Evolutionary conservation across 2,888 invertebrate genomes (phyloP).

Genomic region (Epirrhoe tristata): DNA sequence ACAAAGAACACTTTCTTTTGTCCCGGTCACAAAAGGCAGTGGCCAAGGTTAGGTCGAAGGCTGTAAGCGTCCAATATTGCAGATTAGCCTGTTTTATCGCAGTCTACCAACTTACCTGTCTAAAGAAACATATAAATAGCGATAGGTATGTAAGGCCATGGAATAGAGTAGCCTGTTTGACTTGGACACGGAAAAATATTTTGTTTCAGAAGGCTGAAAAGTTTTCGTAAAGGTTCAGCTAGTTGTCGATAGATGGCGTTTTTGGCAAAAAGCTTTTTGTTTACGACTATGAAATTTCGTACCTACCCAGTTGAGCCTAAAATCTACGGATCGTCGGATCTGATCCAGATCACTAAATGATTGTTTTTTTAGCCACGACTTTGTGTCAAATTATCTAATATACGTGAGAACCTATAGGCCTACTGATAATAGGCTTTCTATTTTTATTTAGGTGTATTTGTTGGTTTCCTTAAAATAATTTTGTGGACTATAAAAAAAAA

Average conservation of each 20-base stretch:
- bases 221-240: slow-evolving; percentile 35
- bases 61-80: slow-evolving; percentile 66
- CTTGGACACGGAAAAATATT: background rate
- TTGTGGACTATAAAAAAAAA: no score
- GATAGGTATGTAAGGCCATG: background rate
- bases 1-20: slow-evolving; percentile 74
- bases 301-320: no score
- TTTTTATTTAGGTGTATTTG: no score
- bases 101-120: slow-evolving; percentile 33
- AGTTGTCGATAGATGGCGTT: slow-evolving; percentile 48
- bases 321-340: no score
- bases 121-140: background rate
- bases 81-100: slow-evolving; percentile 63
- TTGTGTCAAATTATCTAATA: no score
- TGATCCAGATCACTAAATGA: no score
- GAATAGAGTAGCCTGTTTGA: background rate
- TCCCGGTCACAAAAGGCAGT: slow-evolving; percentile 65
- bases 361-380: no score
- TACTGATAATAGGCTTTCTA: no score
- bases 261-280: background rate
- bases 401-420: no score
- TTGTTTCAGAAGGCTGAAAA: slow-evolving; percentile 5
- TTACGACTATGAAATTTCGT: no score
- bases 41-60: slow-evolving; percentile 68
- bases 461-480: no score